Base-by-base conservation (phyloP, 2,797 vertebrate species). In the Clamator glandarius region DNA sequence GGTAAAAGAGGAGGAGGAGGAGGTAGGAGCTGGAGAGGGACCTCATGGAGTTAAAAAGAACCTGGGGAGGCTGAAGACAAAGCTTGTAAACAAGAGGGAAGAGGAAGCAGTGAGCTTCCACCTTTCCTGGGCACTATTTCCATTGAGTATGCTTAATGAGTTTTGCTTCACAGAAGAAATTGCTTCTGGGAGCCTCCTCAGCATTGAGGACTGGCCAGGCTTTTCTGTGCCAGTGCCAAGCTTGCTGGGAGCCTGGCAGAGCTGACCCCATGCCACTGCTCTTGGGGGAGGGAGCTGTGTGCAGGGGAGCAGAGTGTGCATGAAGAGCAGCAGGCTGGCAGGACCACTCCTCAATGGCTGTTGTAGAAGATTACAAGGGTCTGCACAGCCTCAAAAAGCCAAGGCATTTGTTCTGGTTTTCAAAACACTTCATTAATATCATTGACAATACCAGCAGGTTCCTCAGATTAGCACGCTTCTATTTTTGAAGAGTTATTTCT, bases 401-500 rank as follows among this genome's bases (percentile, higher is more conserved):
- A 73, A 77, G 52, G 74, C 67, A 25, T 88, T 95, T 66, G 77
- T 84, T 91, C 85, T 73, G 91, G 69, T 93, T 96, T 95, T 61
- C 13, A 2, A 94, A 96, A 96, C 95, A 91, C 87, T 72, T 95
- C 81, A 35, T 92, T 97, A 87, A 67, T 75, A 86, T 95, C 93
- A 93, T 77, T 87, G 93, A 84, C 92, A 91, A 93, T 89, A 87
- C 74, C 66, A 83, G 93, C 88, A 96, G 94, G 88, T 96, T 93
- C 95, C 93, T 67, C 82, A 96, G 95, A 96, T 96, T 96, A 96
- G 87, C 36, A 8, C 2, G 39, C 78, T 96, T 92, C 97, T 97
- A 95, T 97, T 97, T 97, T 95, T 91, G 96, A 96, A 88, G 88
- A 96, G 95, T 95, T 95, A 79, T 92, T 97, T 74, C 81, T 87